Evolutionary conservation across 2,113 vertebrate genomes (phyloP), one percentile per base, ranked within the genome.

Genomic region (Platanista minor): DNA sequence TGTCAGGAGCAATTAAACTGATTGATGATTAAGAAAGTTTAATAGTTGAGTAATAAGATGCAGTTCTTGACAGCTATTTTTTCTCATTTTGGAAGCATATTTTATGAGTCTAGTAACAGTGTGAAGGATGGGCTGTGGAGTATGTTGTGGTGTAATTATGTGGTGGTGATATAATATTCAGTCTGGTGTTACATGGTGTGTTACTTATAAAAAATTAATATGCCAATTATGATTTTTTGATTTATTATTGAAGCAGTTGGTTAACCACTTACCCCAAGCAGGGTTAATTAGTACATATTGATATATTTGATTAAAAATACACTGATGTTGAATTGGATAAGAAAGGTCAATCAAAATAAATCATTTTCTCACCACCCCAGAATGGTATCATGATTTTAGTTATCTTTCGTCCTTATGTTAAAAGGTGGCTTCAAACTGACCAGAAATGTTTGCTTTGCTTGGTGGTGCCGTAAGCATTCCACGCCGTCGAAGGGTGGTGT

Each of bases 1-100:
- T 96, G 97, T 98, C 97, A 97, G 95, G 91, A 94, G 97, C 95
- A 98, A 95, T 98, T 98, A 98, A 97, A 97, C 92, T 98, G 97
- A 98, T 96, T 96, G 97, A 96, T 97, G 98, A 97, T 98, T 97
- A 95, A 87, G 96, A 97, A 96, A 97, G 95, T 97, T 97, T 98
- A 98, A 98, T 97, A 98, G 96, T 98, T 98, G 97, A 97, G 93
- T 98, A 97, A 98, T 97, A 98, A 98, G 98, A 97, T 92, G 96
- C 33, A 4, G 92, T 90, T 97, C 96, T 97, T 96, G 97, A 98
- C 95, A 95, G 97, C 96, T 92, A 77, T 97, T 96, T 96, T 93
- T 95, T 90, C 93, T 96, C 69, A 29, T 96, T 97, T 89, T 96
- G 87, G 94, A 97, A 95, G 98, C 91, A 91, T 91, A 94, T 92